Percentiles rank a stretch among this genome's conserved stretches.
These are phyloP conservation scores for Torymus auratus DNA, from an alignment of 2,888 invertebrate genomes.

Conservation along the genomic window DNA sequence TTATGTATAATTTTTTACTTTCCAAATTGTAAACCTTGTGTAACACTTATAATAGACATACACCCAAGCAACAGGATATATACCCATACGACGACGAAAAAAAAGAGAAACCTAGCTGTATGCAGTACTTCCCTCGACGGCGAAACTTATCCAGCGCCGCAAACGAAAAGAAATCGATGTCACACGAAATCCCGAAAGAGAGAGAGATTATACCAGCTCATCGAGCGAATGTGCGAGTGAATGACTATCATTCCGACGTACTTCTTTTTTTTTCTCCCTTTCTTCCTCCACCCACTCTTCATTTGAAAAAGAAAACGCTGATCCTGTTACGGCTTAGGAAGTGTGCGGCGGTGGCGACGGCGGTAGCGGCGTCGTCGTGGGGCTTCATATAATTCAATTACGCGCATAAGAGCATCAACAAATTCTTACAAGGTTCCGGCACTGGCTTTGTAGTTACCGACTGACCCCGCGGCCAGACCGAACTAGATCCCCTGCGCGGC, in stretches of 20 bases:
- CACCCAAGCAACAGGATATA: no score
- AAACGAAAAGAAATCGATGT: no score
- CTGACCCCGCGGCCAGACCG: constrained; percentile 55
- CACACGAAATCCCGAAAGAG: no score
- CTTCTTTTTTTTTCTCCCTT: neutral
- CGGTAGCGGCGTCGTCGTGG: constrained; percentile 40
- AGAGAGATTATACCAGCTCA: constrained; percentile 17
- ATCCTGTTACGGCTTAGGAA: constrained; percentile 70
- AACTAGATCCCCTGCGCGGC: constrained; percentile 5
- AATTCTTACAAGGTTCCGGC: constrained; percentile 66
- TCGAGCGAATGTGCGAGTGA: constrained; percentile 35
- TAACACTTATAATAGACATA: no score
- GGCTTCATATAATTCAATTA: constrained; percentile 75
- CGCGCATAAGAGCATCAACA: constrained; percentile 69
- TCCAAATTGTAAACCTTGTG: constrained; percentile 8
- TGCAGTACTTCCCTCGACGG: no score
- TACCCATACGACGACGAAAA: no score
- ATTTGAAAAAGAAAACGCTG: constrained; percentile 65
- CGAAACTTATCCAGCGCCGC: no score
- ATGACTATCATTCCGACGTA: constrained; percentile 24
- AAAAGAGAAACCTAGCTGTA: no score
- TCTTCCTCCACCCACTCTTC: constrained; percentile 53
- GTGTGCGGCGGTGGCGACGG: constrained; percentile 25
- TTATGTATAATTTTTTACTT: constrained; percentile 25
- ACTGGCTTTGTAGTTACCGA: constrained; percentile 65